These are phyloP conservation scores for Eupleurogrammus muticus DNA, from an alignment of 2,797 vertebrate genomes.

Conservation along the genomic window DNA sequence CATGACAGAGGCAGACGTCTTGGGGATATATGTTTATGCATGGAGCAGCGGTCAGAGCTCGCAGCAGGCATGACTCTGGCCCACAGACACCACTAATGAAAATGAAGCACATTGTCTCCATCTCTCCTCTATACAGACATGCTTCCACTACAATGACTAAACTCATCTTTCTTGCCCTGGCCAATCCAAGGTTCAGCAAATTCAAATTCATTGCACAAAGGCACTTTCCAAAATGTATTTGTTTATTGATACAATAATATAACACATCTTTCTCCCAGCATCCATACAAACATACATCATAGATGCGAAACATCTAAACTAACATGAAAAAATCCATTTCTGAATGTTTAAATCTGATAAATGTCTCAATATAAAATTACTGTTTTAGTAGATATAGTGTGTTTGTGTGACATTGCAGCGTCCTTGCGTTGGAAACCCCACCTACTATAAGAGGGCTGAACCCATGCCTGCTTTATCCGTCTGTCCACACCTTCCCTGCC, in stretches of 20 bases:
- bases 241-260: constrained; percentile 24
- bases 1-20: constrained; percentile 69
- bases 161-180: constrained; percentile 49
- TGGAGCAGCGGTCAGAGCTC: constrained; percentile 61
- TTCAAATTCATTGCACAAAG: constrained; percentile 38
- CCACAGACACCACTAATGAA: constrained; percentile 75
- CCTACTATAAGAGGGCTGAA: constrained; percentile 59
- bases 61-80: constrained; percentile 64
- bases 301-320: constrained; percentile 6
- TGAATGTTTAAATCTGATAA: constrained; percentile 2
- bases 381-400: constrained; percentile 1
- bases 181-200: constrained; percentile 36
- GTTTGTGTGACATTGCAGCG: constrained; percentile 66
- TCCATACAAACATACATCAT: constrained; percentile 19
- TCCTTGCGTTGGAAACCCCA: constrained; percentile 60
- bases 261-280: constrained; percentile 2
- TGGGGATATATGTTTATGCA: constrained; percentile 72
- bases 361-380: constrained; percentile 16
- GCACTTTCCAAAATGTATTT: constrained; percentile 40
- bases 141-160: constrained; percentile 54
- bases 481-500: constrained; percentile 72
- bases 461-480: constrained; percentile 68
- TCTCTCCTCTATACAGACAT: constrained; percentile 50
- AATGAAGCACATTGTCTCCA: constrained; percentile 69
- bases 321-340: constrained; percentile 10